Conservation (phyloP, 1,140 invertebrate species). For the Hormaphis cornu region DNA sequence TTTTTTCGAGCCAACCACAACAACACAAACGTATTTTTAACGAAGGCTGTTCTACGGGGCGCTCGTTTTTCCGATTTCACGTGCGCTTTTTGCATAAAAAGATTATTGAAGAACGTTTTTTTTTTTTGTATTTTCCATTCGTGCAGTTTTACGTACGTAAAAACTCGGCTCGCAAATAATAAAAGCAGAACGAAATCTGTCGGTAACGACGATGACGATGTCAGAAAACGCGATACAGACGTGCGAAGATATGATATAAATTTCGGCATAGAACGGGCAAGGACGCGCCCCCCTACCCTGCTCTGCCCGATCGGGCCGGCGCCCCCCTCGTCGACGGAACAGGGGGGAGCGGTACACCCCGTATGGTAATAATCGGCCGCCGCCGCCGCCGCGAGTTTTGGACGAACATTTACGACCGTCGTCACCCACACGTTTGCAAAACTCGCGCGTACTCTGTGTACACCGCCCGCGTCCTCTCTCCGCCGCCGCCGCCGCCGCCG, state of each 20-base stretch:
- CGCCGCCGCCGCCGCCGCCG: not conserved
- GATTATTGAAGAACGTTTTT: too few relatives aligned
- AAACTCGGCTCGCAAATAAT: too few relatives aligned
- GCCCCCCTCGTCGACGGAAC: not conserved
- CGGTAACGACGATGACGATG: not conserved
- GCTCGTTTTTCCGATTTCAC: too few relatives aligned
- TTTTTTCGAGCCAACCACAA: too few relatives aligned
- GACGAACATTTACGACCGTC: constrained; percentile 21
- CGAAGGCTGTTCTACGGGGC: too few relatives aligned
- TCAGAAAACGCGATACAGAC: not conserved
- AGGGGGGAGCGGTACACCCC: not conserved
- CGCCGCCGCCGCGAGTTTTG: not conserved
- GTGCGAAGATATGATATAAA: not conserved
- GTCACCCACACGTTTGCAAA: constrained; percentile 20
- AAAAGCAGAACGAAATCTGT: too few relatives aligned
- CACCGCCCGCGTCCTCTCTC: not conserved
- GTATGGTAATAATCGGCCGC: not conserved
- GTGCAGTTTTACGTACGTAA: too few relatives aligned
- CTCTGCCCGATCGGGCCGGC: not conserved
- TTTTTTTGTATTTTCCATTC: too few relatives aligned
- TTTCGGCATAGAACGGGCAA: not conserved
- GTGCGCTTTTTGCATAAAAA: too few relatives aligned
- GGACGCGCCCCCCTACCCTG: not conserved
- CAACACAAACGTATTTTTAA: too few relatives aligned
- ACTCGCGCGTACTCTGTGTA: not conserved